These are phyloP conservation scores for Morbakka virulenta DNA, from an alignment of 30 jellyfish, hydroid and myxozoan species.

Conservation along the genomic window DNA sequence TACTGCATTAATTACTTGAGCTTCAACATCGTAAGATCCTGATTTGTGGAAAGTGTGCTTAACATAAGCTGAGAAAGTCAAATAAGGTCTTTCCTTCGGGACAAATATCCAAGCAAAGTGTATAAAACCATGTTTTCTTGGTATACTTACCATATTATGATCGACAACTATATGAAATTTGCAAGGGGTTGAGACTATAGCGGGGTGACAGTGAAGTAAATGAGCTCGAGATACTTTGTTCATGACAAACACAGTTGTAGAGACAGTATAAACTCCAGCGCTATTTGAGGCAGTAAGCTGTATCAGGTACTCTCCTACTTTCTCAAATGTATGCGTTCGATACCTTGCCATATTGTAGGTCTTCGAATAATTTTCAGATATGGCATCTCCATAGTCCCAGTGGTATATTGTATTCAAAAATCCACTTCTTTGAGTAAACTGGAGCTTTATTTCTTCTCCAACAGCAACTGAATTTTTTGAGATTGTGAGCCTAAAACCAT, in stretches of 20 bases:
- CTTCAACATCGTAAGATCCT: slow-evolving; percentile 71
- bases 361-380: not conserved
- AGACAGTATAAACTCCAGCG: slow-evolving; percentile 57
- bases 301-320: slow-evolving; percentile 58
- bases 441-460: slow-evolving; percentile 21
- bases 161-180: slow-evolving; percentile 32
- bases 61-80: slow-evolving; percentile 48
- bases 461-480: slow-evolving; percentile 55
- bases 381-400: slow-evolving; percentile 81
- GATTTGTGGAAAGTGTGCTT: slow-evolving; percentile 35
- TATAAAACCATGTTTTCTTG: slow-evolving; percentile 51
- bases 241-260: slow-evolving; percentile 47
- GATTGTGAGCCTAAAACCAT: slow-evolving; percentile 41
- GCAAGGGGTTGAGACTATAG: slow-evolving; percentile 34
- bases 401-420: slow-evolving; percentile 53
- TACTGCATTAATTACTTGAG: slow-evolving; percentile 53
- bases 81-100: slow-evolving; percentile 53
- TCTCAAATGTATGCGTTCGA: slow-evolving; percentile 32
- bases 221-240: slow-evolving; percentile 49
- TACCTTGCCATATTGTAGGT: slow-evolving; percentile 43
- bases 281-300: slow-evolving; percentile 57
- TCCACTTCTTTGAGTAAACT: slow-evolving; percentile 54
- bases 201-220: slow-evolving; percentile 46
- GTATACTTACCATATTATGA: slow-evolving; percentile 14
- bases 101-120: slow-evolving; percentile 72